Percentiles rank a stretch among this genome's conserved stretches.
These are phyloP conservation scores for Asobara japonica DNA, from an alignment of 1,140 invertebrate species.

Conservation along the genomic window DNA sequence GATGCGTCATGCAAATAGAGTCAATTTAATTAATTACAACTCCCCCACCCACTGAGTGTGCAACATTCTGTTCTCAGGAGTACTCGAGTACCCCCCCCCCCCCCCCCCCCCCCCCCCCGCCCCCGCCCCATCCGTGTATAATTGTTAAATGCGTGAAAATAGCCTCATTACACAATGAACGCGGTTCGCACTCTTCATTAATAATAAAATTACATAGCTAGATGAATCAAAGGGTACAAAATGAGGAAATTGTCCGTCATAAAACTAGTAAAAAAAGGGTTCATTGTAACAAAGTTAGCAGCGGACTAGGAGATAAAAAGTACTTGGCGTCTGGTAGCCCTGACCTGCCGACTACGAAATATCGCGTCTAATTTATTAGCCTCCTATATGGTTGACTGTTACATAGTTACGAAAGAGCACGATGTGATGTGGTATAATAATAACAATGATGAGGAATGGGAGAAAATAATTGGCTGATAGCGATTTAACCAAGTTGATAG, in stretches of 20 bases:
- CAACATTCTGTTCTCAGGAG: conserved; percentile 6
- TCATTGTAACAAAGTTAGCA: background rate
- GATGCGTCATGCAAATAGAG: background rate
- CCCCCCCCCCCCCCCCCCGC: background rate
- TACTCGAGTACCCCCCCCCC: background rate
- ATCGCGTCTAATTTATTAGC: conserved; percentile 37
- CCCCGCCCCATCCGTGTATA: background rate
- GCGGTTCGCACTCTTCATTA: background rate
- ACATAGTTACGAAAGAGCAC: conserved; percentile 19
- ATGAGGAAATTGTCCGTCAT: background rate
- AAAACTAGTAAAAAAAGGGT: background rate
- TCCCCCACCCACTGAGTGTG: background rate
- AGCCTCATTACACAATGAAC: background rate
- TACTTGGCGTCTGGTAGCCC: conserved; percentile 23
- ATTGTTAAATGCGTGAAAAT: conserved; percentile 11
- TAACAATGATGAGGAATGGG: conserved; percentile 1
- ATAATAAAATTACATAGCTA: no score
- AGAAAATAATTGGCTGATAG: background rate
- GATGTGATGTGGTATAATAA: background rate
- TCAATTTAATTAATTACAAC: background rate
- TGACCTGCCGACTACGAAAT: conserved; percentile 36
- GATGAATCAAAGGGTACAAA: no score
- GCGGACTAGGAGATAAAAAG: background rate
- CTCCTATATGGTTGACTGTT: conserved; percentile 9
- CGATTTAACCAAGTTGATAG: conserved; percentile 3